These are phyloP conservation scores for Sebastes vulpes DNA, from an alignment of 2,797 vertebrate genomes.

Conservation along the genomic window DNA sequence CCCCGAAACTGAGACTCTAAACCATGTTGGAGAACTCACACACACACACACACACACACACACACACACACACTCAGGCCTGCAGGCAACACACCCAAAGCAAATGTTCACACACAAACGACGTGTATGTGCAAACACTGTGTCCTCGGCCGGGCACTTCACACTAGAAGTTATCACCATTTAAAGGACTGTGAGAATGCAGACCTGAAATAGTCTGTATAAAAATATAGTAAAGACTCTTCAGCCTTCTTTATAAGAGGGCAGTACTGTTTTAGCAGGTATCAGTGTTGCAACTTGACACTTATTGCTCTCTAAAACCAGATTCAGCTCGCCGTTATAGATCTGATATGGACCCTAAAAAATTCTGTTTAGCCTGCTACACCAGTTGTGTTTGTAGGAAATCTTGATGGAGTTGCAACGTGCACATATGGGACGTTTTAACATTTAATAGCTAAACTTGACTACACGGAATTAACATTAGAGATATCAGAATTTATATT, in stretches of 20 bases:
- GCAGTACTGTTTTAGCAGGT: slow-evolving; percentile 6
- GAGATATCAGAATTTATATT: too few relatives aligned
- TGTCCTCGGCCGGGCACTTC: neutral
- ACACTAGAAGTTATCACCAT: slow-evolving; percentile 1
- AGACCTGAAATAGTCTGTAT: slow-evolving; percentile 29
- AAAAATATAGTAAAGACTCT: slow-evolving; percentile 15
- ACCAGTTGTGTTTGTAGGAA: slow-evolving; percentile 5
- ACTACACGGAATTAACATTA: too few relatives aligned
- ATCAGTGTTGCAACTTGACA: neutral
- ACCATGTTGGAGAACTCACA: slow-evolving; percentile 22
- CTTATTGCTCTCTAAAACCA: neutral
- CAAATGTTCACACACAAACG: slow-evolving; percentile 38
- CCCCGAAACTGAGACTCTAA: slow-evolving; percentile 70
- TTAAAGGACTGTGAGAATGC: slow-evolving; percentile 20
- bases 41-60: slow-evolving; percentile 13
- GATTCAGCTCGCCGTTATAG: neutral
- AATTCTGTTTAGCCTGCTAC: neutral
- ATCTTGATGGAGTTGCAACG: neutral
- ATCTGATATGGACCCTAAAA: neutral
- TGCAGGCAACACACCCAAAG: slow-evolving; percentile 41
- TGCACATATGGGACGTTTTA: neutral
- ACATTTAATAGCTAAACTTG: too few relatives aligned
- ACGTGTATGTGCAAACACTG: neutral
- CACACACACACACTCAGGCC: neutral
- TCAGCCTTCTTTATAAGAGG: neutral